Evolutionary conservation across 2,113 vertebrate species (phyloP).

Genomic region (Psettodes erumei): DNA sequence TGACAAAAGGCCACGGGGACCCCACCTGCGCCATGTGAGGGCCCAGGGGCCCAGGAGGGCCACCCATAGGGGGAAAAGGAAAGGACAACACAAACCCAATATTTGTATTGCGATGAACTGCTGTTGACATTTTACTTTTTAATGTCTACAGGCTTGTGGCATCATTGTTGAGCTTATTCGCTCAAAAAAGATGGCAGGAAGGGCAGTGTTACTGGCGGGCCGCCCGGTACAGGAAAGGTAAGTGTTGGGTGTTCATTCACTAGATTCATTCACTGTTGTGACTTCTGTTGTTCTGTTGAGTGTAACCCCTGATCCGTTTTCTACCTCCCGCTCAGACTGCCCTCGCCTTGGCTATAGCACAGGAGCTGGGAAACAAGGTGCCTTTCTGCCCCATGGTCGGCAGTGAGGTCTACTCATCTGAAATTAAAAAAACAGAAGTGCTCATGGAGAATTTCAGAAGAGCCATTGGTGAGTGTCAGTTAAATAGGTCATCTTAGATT

Average conservation of each 20-base stretch:
- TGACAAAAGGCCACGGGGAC: too few species aligned
- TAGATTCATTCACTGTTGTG: neutral
- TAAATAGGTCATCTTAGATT: neutral
- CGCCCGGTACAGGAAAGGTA: slow-evolving; percentile 99
- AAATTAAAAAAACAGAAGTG: slow-evolving; percentile 99
- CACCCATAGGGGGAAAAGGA: too few species aligned
- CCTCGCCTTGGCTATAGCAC: slow-evolving; percentile 94
- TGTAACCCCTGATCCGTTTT: neutral
- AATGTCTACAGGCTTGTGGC: slow-evolving; percentile 89
- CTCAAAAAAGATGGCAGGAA: slow-evolving; percentile 98
- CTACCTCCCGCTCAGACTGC: slow-evolving; percentile 85
- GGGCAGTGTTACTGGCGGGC: slow-evolving; percentile 95
- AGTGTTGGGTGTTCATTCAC: neutral
- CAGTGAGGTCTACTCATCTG: slow-evolving; percentile 97
- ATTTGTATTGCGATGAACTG: neutral
- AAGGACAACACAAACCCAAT: too few species aligned
- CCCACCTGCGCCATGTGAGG: too few species aligned
- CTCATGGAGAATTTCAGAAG: slow-evolving; percentile 99
- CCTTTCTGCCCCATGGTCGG: slow-evolving; percentile 99
- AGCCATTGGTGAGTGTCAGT: slow-evolving; percentile 91
- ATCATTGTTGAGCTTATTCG: slow-evolving; percentile 97
- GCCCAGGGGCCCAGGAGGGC: too few species aligned
- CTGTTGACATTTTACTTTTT: neutral
- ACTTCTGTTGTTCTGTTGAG: neutral
- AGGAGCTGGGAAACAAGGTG: slow-evolving; percentile 97